phyloP scores from a whole-genome alignment of 92 coral and sea anemone species.

The Zoanthus gigantus region DNA sequence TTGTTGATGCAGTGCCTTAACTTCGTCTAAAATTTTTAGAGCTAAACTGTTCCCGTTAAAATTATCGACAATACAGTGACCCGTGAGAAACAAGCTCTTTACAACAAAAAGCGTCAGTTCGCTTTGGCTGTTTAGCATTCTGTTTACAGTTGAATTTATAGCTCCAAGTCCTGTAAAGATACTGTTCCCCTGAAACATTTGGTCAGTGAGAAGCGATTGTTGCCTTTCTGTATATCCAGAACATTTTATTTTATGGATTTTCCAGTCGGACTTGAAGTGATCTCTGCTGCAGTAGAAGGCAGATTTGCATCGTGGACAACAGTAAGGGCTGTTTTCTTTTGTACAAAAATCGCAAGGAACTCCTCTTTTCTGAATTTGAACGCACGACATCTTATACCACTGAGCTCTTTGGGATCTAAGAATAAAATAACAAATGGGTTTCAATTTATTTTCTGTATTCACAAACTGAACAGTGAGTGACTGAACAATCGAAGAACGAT shows the following conservation, averaged over 20 bases:
- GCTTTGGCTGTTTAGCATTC: constrained; percentile 24
- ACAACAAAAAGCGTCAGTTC: constrained; percentile 26
- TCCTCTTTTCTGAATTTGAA: not conserved
- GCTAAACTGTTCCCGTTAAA: constrained; percentile 82
- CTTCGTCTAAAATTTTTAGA: constrained; percentile 72
- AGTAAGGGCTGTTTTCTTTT: constrained; percentile 16
- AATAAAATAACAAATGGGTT: not conserved
- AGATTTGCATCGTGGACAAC: constrained; percentile 41
- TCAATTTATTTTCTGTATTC: not conserved
- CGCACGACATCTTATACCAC: constrained; percentile 9
- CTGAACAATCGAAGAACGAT: too few relatives aligned
- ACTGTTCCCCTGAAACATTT: not conserved
- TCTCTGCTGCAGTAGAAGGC: constrained; percentile 48
- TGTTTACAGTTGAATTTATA: not conserved
- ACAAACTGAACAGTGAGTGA: not conserved
- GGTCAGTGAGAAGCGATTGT: not conserved
- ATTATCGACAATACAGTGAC: constrained; percentile 83
- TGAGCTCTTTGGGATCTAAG: not conserved
- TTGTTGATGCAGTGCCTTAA: constrained; percentile 66
- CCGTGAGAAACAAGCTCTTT: constrained; percentile 1
- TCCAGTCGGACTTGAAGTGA: constrained; percentile 43
- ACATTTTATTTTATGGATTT: constrained; percentile 40
- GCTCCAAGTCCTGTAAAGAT: not conserved
- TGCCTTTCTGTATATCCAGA: not conserved
- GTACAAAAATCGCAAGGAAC: constrained; percentile 34